Base-by-base conservation (phyloP, 2,113 vertebrate genomes). In the Montifringilla adamsi region DNA sequence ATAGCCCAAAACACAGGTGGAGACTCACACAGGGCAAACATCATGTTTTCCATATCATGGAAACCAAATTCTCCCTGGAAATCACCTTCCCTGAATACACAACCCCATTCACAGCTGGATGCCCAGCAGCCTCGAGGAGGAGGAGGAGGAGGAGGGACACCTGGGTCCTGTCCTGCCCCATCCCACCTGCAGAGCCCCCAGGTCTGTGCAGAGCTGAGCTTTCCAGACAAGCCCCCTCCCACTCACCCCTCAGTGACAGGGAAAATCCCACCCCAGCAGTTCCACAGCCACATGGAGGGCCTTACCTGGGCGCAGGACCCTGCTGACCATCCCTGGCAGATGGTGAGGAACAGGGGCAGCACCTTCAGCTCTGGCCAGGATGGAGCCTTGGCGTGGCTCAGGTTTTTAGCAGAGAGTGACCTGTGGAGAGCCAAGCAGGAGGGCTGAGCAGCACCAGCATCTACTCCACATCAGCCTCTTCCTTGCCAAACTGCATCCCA, bases 251-350 rank as follows among this genome's bases (percentile, higher is more conserved):
- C 4, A 18, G 27, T 2, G 24, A 52, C 31, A 35, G n/a, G 24
- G 33, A 46, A 47, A 70, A 67, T 6, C 9, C 24, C 47, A 3
- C 28, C 73, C 66, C 35, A 9, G 7, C 33, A 11, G 35, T 35
- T 18, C 78, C 12, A 13, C 2, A 0, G 15, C 39, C 5, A 0
- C 20, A 0, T 1, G 17, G 10, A 3, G 2, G 12, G 35, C 7
- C 96, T 96, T 98, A 99, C 99, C 99, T 98, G 99, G 99, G 91
- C 98, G 99, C 58, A 99, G 98, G 4, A 97, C 98, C 33, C 99
- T 98, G 98, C 99, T 99, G 97, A 99, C 98, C 99, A 99, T 99
- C 89, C 99, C 99, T 0, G 99, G 99, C 94, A 99, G 59, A 13
- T 98, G 92, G 99, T 90, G 88, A 99, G 93, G 64, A 98, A 97